These are phyloP conservation scores for Cephalopholis sonnerati DNA, from an alignment of 2,113 vertebrate genomes.

Conservation along the genomic window DNA sequence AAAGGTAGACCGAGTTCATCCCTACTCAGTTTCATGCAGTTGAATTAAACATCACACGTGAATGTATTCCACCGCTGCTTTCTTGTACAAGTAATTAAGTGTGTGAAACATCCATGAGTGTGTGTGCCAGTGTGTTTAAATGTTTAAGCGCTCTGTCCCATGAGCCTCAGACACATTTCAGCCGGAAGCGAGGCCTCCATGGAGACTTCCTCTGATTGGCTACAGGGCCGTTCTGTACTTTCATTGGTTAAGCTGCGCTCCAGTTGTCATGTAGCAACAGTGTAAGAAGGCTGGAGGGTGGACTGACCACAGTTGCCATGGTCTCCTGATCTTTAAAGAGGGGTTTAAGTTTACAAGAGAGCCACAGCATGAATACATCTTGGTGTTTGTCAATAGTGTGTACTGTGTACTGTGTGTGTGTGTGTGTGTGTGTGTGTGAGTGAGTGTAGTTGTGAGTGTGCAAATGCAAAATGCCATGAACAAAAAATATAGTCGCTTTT, in stretches of 20 bases:
- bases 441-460: no score
- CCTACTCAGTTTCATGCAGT: neutral
- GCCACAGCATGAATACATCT: neutral
- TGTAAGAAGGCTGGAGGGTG: constrained; percentile 24
- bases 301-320: constrained; percentile 40
- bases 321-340: constrained; percentile 32
- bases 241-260: constrained; percentile 39
- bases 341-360: constrained; percentile 2
- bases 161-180: neutral
- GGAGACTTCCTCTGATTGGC: constrained; percentile 21
- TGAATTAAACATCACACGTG: neutral
- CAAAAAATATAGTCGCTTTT: neutral
- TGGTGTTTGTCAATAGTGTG: neutral
- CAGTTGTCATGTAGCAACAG: constrained; percentile 44
- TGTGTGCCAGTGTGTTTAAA: neutral
- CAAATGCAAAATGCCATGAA: neutral
- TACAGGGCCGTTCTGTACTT: neutral
- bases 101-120: neutral
- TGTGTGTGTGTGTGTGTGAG: no score
- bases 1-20: neutral
- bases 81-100: neutral
- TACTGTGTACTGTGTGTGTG: neutral
- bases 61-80: neutral
- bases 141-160: constrained; percentile 5
- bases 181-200: neutral